Conservation (phyloP, 2,113 vertebrate genomes). For the Thamnaconus septentrionalis region DNA sequence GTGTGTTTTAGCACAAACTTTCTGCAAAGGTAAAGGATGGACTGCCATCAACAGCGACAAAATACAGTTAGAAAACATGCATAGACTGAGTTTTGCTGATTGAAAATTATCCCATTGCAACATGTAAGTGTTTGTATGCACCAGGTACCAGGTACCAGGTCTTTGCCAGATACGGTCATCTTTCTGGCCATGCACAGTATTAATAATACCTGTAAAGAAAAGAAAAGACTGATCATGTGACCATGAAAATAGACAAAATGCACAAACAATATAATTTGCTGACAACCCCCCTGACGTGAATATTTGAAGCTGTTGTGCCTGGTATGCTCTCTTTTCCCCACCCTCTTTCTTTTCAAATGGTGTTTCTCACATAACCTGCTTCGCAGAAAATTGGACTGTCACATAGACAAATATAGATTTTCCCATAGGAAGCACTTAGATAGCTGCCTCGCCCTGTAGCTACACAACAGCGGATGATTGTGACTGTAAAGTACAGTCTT, state of each 20-base stretch:
- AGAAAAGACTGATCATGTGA: neutral
- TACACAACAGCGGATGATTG: constrained; percentile 11
- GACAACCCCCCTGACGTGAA: constrained; percentile 43
- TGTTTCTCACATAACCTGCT: constrained; percentile 23
- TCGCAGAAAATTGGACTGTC: constrained; percentile 33
- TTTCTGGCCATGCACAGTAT: constrained; percentile 24
- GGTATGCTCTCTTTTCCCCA: constrained; percentile 16
- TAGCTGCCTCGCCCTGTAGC: constrained; percentile 14
- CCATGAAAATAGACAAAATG: constrained; percentile 35
- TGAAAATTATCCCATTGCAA: no score
- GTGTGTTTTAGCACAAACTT: no score
- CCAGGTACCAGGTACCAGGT: neutral
- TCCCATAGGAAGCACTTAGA: constrained; percentile 36
- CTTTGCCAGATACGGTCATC: constrained; percentile 6
- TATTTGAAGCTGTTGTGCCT: constrained; percentile 45
- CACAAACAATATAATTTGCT: constrained; percentile 26
- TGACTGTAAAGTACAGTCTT: constrained; percentile 7
- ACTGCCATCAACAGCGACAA: no score
- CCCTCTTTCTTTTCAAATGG: neutral
- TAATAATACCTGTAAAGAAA: constrained; percentile 7
- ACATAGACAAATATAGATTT: constrained; percentile 48
- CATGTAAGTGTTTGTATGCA: neutral
- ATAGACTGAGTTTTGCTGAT: no score
- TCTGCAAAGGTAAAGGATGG: no score
- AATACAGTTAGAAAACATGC: no score